Evolutionary conservation across 2,888 invertebrate genomes (phyloP), one percentile per base, ranked within the genome.

Genomic region (Isoperla grammatica): DNA sequence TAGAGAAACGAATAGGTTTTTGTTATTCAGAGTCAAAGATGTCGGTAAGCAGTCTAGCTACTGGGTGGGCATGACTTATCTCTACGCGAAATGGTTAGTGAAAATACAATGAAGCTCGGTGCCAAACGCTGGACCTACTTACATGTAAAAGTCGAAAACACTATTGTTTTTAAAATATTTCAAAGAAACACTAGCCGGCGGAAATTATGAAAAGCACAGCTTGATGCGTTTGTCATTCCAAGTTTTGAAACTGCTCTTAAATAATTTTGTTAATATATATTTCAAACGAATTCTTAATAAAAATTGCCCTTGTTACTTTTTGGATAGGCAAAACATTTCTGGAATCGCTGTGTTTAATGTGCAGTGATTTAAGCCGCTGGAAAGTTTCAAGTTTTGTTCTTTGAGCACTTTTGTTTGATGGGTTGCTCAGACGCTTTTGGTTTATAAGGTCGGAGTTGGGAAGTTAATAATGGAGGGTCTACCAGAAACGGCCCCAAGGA

Each of bases 351-450:
- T 17, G 45, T 19, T 15, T 15, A 15, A 15, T 15, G 45, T 45
- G 17, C 45, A 19, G 15, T 15, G 45, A 45, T 45, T 45, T 9
- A 19, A 11, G 17, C 9, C 42, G 42, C 6, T 8, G 8, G 8
- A 29, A 29, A 29, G 29, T 29, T 29, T 29, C 29, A 29, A 29
- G 29, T 29, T 40, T 40, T 40, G 40, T 40, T 40, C 40, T 40
- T 40, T 4, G 40, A 45, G 45, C 19, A 45, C 45, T 45, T 45
- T 45, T 17, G n/a, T 45, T 45, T 45, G 45, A 45, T 45, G 45
- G 17, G 15, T 45, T 15, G 15, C 45, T 45, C 17, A 12, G 40
- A 40, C 40, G n/a, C 40, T 15, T 40, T 12, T 40, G 40, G 40
- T 40, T 40, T 40, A 40, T 40, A 6, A 40, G 15, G 40, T 40